Evolutionary conservation across 1,140 invertebrate species (phyloP).

Genomic region (Stratiolaelaps scimitus): DNA sequence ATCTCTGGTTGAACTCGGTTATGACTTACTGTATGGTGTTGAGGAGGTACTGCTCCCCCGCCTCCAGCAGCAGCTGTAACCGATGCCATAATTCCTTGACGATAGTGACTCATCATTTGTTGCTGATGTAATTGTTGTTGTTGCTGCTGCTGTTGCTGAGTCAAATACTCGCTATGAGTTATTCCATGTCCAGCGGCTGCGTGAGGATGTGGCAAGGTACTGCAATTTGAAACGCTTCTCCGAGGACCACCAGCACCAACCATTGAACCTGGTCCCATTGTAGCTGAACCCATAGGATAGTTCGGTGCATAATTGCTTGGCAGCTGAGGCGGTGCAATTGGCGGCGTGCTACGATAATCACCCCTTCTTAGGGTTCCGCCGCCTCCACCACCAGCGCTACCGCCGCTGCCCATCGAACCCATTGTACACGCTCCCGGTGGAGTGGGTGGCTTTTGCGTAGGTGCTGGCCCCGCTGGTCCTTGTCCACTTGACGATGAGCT

Average conservation of each 20-base stretch:
- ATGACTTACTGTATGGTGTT: conserved; percentile 40
- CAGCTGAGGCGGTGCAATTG: conserved; percentile 74
- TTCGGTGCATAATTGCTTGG: conserved; percentile 88
- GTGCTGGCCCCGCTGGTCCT: conserved; percentile 54
- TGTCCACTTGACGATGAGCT: conserved; percentile 29
- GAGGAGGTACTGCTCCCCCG: conserved; percentile 54
- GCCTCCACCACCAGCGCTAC: conserved; percentile 48
- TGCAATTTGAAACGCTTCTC: conserved; percentile 2
- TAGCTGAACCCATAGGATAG: conserved; percentile 56
- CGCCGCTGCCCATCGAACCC: background rate
- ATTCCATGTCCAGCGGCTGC: background rate
- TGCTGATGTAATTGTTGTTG: conserved; percentile 4
- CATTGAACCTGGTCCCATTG: too few species aligned
- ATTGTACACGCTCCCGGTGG: conserved; percentile 62
- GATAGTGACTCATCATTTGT: conserved; percentile 22
- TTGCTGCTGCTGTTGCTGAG: background rate
- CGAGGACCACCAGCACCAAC: background rate
- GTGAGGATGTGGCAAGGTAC: conserved; percentile 2
- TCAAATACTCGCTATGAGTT: background rate
- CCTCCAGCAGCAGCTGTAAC: conserved; percentile 43
- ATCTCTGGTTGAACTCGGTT: too few species aligned
- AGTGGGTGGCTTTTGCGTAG: conserved; percentile 84
- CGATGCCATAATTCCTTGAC: conserved; percentile 11
- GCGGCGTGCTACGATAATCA: conserved; percentile 78
- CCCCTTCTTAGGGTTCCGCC: conserved; percentile 53